phyloP scores from a whole-genome alignment of 1,140 invertebrate species.

The Lutraria rhynchaena region DNA sequence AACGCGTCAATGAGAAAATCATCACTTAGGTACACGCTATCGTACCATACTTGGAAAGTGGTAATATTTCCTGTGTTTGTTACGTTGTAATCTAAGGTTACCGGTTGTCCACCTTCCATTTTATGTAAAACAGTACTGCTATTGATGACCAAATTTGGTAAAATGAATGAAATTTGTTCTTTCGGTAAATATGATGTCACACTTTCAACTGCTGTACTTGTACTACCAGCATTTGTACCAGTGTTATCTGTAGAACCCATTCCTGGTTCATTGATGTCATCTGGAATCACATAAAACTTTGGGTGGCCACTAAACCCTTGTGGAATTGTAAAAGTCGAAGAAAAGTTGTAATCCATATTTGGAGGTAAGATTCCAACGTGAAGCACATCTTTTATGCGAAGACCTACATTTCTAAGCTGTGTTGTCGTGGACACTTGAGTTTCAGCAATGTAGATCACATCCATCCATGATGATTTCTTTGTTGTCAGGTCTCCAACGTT shows the following conservation, averaged over 20 bases:
- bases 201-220: background rate
- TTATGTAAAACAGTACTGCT: background rate
- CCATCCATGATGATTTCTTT: conserved; percentile 2
- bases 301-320: background rate
- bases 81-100: background rate
- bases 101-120: conserved; percentile 8
- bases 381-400: background rate
- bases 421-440: background rate
- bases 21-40: conserved; percentile 25
- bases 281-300: background rate
- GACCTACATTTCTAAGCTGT: background rate
- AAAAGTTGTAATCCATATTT: background rate
- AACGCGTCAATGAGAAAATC: conserved; percentile 21
- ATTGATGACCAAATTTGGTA: conserved; percentile 2
- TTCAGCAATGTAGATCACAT: conserved; percentile 17
- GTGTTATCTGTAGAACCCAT: too few species aligned
- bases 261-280: background rate
- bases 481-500: conserved; percentile 14
- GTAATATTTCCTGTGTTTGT: background rate
- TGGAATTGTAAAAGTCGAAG: background rate
- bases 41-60: background rate
- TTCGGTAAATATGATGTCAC: background rate
- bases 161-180: background rate
- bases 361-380: background rate
- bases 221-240: background rate